phyloP scores from a whole-genome alignment of 2,888 invertebrate species.

The Drosophila seclusa region DNA sequence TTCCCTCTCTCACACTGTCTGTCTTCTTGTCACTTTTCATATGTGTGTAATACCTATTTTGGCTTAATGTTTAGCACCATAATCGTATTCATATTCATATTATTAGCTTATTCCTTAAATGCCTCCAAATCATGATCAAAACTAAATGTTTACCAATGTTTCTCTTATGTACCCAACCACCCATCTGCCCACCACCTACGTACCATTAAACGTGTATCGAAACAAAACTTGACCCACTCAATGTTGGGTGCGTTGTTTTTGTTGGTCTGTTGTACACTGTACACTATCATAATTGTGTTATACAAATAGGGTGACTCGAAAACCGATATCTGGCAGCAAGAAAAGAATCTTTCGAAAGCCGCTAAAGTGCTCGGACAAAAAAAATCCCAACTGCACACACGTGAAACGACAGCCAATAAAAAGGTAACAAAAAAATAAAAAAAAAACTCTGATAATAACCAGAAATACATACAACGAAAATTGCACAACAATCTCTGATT shows the following conservation, averaged over 20 bases:
- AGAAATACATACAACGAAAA: slow-evolving; percentile 17
- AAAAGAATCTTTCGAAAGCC: slow-evolving; percentile 86
- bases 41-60: slow-evolving; percentile 42
- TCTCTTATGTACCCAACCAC: slow-evolving; percentile 21
- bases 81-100: slow-evolving; percentile 16
- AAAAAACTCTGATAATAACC: background rate
- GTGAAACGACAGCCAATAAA: slow-evolving; percentile 85
- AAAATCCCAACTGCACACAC: slow-evolving; percentile 85
- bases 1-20: slow-evolving; percentile 10
- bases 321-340: slow-evolving; percentile 86
- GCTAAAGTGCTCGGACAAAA: slow-evolving; percentile 86
- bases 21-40: slow-evolving; percentile 29
- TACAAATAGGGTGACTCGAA: slow-evolving; percentile 84
- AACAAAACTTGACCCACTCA: slow-evolving; percentile 10
- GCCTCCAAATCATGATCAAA: slow-evolving; percentile 33
- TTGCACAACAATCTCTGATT: slow-evolving; percentile 32
- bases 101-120: slow-evolving; percentile 15
- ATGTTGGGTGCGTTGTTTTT: slow-evolving; percentile 18
- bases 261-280: slow-evolving; percentile 26
- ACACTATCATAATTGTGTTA: slow-evolving; percentile 60
- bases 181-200: background rate
- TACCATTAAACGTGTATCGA: slow-evolving; percentile 13
- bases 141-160: slow-evolving; percentile 56
- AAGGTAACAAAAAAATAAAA: slow-evolving; percentile 82
- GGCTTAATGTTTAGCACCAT: slow-evolving; percentile 31